These are phyloP conservation scores for Campaea margaritaria DNA, from an alignment of 2,888 invertebrate species.

Conservation along the genomic window DNA sequence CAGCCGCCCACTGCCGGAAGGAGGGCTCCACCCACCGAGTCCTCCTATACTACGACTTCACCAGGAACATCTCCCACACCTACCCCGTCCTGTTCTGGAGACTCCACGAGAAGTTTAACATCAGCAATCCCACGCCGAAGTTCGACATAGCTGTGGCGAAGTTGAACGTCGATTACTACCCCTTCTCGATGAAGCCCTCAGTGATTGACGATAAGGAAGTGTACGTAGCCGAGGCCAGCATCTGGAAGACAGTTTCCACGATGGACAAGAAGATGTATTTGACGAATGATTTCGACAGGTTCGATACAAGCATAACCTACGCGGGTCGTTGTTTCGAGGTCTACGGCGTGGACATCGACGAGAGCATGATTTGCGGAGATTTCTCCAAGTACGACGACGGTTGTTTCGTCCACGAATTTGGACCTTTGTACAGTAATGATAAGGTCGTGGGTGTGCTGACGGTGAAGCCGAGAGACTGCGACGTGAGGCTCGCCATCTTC, in stretches of 20 bases:
- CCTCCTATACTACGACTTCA: conserved; percentile 64
- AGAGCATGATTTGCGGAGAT: conserved; percentile 67
- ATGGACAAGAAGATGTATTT: conserved; percentile 71
- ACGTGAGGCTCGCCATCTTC: conserved; percentile 56
- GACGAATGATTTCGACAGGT: conserved; percentile 67
- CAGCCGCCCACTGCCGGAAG: conserved; percentile 70
- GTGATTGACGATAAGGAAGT: conserved; percentile 54
- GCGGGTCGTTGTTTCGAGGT: conserved; percentile 58
- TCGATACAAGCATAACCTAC: conserved; percentile 48
- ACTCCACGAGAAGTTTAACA: conserved; percentile 66
- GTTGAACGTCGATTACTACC: conserved; percentile 56
- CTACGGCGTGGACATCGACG: conserved; percentile 60
- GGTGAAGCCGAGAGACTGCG: conserved; percentile 64
- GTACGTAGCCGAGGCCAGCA: conserved; percentile 49
- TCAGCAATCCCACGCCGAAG: conserved; percentile 46
- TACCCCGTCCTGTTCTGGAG: conserved; percentile 71
- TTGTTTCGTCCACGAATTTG: conserved; percentile 74
- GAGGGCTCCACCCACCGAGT: conserved; percentile 63
- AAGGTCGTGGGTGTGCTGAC: conserved; percentile 67
- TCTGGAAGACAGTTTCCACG: conserved; percentile 74
- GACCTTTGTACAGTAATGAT: conserved; percentile 64
- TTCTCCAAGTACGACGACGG: conserved; percentile 64
- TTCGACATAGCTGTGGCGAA: conserved; percentile 74
- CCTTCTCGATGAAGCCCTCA: conserved; percentile 54
- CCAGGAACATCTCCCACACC: conserved; percentile 60